These are phyloP conservation scores for Gadopsis marmoratus DNA, from an alignment of 2,797 vertebrate species.

Conservation along the genomic window DNA sequence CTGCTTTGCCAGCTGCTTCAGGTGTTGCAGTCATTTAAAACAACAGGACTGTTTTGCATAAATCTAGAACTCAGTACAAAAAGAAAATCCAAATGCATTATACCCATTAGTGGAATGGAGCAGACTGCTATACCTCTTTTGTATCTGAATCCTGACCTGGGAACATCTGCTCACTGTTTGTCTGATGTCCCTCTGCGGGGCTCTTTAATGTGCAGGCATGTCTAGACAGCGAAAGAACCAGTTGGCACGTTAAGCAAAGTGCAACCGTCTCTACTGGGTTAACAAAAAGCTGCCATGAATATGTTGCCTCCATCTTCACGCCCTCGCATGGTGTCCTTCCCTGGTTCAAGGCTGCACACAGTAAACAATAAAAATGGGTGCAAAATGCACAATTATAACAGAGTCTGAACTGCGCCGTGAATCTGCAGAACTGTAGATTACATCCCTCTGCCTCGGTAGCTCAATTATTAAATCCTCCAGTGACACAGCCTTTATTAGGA, in stretches of 20 bases:
- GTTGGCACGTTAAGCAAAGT: constrained; percentile 49
- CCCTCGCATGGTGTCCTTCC: not conserved
- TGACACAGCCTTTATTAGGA: constrained; percentile 49
- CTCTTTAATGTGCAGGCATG: constrained; percentile 33
- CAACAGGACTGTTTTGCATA: not conserved
- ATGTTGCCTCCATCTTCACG: constrained; percentile 1
- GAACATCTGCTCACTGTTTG: constrained; percentile 49
- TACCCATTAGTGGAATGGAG: not conserved
- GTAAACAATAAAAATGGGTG: not conserved
- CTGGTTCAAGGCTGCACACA: constrained; percentile 1
- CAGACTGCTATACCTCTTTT: not conserved
- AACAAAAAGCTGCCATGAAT: constrained; percentile 19
- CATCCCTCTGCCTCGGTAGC: constrained; percentile 6
- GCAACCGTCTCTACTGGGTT: constrained; percentile 27
- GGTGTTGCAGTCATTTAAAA: no score
- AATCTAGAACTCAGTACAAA: not conserved
- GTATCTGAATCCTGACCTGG: constrained; percentile 15
- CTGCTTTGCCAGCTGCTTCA: no score
- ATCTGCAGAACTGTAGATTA: constrained; percentile 17
- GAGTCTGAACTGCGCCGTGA: not conserved
- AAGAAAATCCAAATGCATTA: constrained; percentile 1
- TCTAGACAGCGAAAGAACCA: constrained; percentile 53
- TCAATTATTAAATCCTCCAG: constrained; percentile 45
- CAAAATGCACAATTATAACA: not conserved
- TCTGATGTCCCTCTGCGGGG: constrained; percentile 32